Conservation (phyloP, 1,140 invertebrate species). For the Oncopodura yosiiana region DNA sequence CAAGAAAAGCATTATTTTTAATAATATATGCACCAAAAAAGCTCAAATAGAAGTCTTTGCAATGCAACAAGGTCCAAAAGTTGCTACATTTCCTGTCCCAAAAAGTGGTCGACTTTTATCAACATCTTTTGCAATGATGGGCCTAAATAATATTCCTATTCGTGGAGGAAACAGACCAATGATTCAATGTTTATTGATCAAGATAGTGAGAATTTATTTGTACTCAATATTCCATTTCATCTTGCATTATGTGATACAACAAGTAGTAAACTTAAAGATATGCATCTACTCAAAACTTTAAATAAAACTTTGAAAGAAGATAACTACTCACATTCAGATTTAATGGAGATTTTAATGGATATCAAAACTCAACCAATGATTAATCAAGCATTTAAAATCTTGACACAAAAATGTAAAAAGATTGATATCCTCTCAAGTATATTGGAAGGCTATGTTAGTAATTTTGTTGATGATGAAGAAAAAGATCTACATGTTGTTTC, state of each 20-base stretch:
- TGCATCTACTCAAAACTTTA: conserved; percentile 73
- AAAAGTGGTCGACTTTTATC: conserved; percentile 70
- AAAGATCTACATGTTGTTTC: conserved; percentile 25
- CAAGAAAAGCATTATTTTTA: conserved; percentile 58
- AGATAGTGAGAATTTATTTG: conserved; percentile 68
- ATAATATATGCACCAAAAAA: conserved; percentile 74
- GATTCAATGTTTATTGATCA: conserved; percentile 67
- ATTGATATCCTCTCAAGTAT: conserved; percentile 45
- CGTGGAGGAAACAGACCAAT: conserved; percentile 45
- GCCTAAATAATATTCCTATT: conserved; percentile 46
- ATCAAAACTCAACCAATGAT: conserved; percentile 63
- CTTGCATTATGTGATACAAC: conserved; percentile 75
- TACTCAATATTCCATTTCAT: conserved; percentile 80
- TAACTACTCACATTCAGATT: conserved; percentile 45
- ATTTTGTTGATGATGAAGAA: conserved; percentile 40
- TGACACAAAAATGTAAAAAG: conserved; percentile 52
- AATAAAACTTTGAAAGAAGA: conserved; percentile 55
- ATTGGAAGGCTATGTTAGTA: conserved; percentile 40
- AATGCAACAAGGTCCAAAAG: conserved; percentile 71
- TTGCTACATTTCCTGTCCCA: conserved; percentile 78
- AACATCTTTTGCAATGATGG: conserved; percentile 66
- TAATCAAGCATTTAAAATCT: conserved; percentile 59
- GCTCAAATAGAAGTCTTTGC: conserved; percentile 79
- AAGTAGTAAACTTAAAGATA: conserved; percentile 71
- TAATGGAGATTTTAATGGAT: conserved; percentile 46